phyloP scores from a whole-genome alignment of 64 coral and sea anemone species.

The Montipora foliosa region DNA sequence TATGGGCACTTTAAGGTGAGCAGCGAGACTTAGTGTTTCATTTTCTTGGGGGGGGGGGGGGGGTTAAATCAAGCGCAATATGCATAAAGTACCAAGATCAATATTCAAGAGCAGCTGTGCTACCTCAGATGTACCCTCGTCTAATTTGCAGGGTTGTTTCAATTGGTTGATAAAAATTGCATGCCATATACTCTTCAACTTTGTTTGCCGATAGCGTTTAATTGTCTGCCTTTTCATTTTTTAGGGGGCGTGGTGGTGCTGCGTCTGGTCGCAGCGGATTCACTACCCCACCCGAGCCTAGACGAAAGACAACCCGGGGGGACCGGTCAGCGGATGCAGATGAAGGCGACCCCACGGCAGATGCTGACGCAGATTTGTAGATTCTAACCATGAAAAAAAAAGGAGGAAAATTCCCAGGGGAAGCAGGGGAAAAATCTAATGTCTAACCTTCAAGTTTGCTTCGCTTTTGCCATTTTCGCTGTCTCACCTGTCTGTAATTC shows the following conservation, averaged over 20 bases:
- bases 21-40: too few species aligned
- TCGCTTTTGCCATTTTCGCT: background rate
- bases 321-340: constrained; percentile 34
- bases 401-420: background rate
- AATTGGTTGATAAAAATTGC: background rate
- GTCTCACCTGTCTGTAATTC: background rate
- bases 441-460: background rate
- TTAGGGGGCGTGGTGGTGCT: constrained; percentile 67
- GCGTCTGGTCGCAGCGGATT: constrained; percentile 61
- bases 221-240: background rate
- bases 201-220: background rate
- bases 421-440: background rate
- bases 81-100: too few species aligned
- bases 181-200: background rate
- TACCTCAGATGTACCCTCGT: too few species aligned
- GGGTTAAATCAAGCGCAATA: too few species aligned
- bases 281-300: constrained; percentile 77
- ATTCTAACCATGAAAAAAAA: background rate
- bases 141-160: too few species aligned
- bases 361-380: constrained; percentile 12
- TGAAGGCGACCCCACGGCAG: constrained; percentile 17
- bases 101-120: too few species aligned
- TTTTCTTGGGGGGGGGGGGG: too few species aligned
- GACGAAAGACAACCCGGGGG: constrained; percentile 42
- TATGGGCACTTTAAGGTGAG: too few species aligned